Percentiles rank a stretch among this genome's conserved stretches.
Conservation (phyloP, 2,888 invertebrate genomes). For the Clivina fossor region DNA sequence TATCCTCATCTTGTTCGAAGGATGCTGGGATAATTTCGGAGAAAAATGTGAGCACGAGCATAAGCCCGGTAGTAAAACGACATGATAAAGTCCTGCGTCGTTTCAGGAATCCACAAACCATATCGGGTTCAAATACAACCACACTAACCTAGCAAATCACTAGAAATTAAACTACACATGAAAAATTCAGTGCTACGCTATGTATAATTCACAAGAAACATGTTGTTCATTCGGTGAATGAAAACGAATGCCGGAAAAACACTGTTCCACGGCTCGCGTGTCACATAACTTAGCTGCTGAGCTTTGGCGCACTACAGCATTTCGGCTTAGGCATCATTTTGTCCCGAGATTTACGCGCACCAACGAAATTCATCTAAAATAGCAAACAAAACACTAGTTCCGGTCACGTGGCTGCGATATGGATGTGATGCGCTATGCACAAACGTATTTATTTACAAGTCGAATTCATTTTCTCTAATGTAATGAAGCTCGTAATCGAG, state of each 20-base stretch:
- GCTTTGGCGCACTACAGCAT: conserved; percentile 20
- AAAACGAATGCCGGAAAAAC: conserved; percentile 11
- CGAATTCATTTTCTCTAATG: conserved; percentile 25
- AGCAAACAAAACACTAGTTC: neutral
- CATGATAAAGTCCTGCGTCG: conserved; percentile 31
- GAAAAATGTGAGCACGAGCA: conserved; percentile 45
- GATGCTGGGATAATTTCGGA: conserved; percentile 55
- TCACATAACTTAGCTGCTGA: conserved; percentile 32
- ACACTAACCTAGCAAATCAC: conserved; percentile 33
- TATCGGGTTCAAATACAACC: conserved; percentile 29
- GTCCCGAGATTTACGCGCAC: neutral
- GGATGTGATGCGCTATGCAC: neutral
- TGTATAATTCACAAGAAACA: conserved; percentile 29
- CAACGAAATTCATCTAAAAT: neutral
- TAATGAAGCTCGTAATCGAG: too few relatives aligned
- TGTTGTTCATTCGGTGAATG: conserved; percentile 18
- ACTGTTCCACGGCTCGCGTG: neutral
- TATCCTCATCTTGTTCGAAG: conserved; percentile 83
- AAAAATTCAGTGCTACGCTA: conserved; percentile 11
- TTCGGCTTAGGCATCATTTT: conserved; percentile 13
- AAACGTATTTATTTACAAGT: conserved; percentile 7
- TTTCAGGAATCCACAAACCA: conserved; percentile 32
- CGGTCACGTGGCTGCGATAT: too few relatives aligned
- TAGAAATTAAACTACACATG: conserved; percentile 27
- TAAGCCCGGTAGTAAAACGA: conserved; percentile 36